Evolutionary conservation across 2,113 vertebrate species (phyloP), one percentile per base, ranked within the genome.

Genomic region (Candoia aspera): DNA sequence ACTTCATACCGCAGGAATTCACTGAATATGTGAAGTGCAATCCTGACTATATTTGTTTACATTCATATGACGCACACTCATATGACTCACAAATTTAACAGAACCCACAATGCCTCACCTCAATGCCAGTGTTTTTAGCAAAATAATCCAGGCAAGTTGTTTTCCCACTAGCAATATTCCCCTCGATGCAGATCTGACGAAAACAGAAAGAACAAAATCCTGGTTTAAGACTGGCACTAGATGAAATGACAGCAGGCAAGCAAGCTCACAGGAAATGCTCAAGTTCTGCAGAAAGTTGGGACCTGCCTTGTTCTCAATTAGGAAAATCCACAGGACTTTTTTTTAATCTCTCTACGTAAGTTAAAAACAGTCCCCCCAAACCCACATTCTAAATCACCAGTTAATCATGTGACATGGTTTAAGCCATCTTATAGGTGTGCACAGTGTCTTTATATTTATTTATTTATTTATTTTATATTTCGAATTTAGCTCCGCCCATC

Each of bases 111-210:
- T 2, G 12, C 83, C 53, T 3, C 97, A 99, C 99, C 98, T 99
- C 98, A 0, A 99, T 97, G 33, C 95, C 97, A 58, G 95, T 95
- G 0, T 97, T 98, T 93, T 97, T 98, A 92, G 98, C 97, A 96
- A 99, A 99, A 95, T 99, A 99, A 83, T 99, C 97, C 96, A 99
- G 96, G 95, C 98, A 99, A 0, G 99, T 99, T 0, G 99, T 99
- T 96, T 99, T 99, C 54, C 99, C 99, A 29, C 99, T 99, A 0
- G 99, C 99, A 92, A 99, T 99, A 94, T 99, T 99, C 59, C 99
- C 99, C 92, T 99, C 99, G 0, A 99, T 91, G 60, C 98, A 99
- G 89, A 99, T 97, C 99, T 99, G 96, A 84, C 92, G 93, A 96
- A 94, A 96, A 93, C 94, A 60, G 58, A 26, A 95, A 85, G 37